A percentile compares a stretch with the other conserved stretches of the same genome.
Evolutionary conservation across 2,888 invertebrate genomes (phyloP).

Genomic region (Osmoderma eremita): DNA sequence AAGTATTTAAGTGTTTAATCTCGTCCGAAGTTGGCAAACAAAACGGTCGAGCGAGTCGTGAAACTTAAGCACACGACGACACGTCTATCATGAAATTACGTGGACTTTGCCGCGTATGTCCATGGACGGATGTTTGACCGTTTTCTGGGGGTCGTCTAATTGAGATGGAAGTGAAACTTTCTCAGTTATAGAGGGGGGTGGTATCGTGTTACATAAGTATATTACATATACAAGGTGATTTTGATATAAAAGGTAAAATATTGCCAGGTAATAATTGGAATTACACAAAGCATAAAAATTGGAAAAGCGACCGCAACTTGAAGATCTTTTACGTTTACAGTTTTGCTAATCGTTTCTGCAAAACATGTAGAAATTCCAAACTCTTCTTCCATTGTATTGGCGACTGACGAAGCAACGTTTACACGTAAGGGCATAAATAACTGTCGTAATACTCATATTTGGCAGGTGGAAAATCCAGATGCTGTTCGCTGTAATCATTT

Average conservation of each 20-base stretch:
- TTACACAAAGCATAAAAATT: too few relatives aligned
- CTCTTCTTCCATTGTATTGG: too few relatives aligned
- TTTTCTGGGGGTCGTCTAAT: constrained; percentile 21
- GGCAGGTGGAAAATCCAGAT: too few relatives aligned
- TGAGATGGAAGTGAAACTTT: constrained; percentile 21
- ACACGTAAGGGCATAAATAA: too few relatives aligned
- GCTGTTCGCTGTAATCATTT: too few relatives aligned
- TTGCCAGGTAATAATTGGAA: too few relatives aligned
- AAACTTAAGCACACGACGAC: constrained; percentile 6
- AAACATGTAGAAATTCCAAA: too few relatives aligned
- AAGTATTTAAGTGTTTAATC: constrained; percentile 32
- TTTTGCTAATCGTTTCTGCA: too few relatives aligned
- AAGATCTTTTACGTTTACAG: too few relatives aligned
- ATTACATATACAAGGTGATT: neutral
- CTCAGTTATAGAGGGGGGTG: neutral
- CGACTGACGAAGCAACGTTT: too few relatives aligned
- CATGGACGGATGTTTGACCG: constrained; percentile 11
- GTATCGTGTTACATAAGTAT: neutral
- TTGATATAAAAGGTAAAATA: neutral
- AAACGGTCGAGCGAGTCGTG: constrained; percentile 5
- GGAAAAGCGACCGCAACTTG: too few relatives aligned
- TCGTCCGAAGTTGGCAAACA: constrained; percentile 30
- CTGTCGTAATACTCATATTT: too few relatives aligned
- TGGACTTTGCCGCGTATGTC: constrained; percentile 11
- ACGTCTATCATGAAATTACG: constrained; percentile 28